Conservation (phyloP, 2,797 vertebrate genomes). For the Pteronotus mesoamericanus region DNA sequence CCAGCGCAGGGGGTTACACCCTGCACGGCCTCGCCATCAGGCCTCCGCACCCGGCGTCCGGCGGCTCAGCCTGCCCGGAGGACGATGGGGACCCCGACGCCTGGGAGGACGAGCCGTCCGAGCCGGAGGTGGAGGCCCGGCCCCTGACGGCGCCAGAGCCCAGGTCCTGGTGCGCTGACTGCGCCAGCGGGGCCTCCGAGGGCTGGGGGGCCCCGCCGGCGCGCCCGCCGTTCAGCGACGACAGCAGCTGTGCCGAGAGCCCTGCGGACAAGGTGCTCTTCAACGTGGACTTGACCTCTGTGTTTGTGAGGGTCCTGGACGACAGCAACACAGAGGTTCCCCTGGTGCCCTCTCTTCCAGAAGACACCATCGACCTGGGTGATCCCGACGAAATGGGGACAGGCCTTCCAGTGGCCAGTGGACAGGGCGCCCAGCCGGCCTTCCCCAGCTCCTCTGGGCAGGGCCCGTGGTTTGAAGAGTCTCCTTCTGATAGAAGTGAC, state of each 20-base stretch:
- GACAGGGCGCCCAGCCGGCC: not conserved
- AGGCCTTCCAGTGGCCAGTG: not conserved
- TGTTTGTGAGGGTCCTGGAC: conserved; percentile 66
- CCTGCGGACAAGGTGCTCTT: conserved; percentile 46
- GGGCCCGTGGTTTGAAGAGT: not conserved
- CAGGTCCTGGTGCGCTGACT: rapidly evolving
- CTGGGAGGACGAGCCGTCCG: not conserved
- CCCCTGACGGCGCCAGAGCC: not conserved
- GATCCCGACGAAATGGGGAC: not conserved
- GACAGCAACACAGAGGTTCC: not conserved
- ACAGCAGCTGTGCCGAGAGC: not conserved
- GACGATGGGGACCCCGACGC: rapidly evolving
- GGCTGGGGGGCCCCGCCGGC: rapidly evolving
- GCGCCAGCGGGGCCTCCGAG: rapidly evolving
- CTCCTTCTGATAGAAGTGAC: conserved; percentile 59
- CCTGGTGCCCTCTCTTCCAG: not conserved
- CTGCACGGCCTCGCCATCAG: not conserved
- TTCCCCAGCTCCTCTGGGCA: rapidly evolving
- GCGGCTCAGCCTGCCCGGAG: rapidly evolving
- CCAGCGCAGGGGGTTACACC: conserved; percentile 38
- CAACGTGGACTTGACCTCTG: conserved; percentile 77
- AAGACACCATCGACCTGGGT: not conserved
- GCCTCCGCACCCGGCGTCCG: not conserved
- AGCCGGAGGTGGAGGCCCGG: not conserved
- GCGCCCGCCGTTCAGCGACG: not conserved